Evolutionary conservation across 2,888 invertebrate species (phyloP), one percentile per base, ranked within the genome.

Genomic region (Drosophila rellima): DNA sequence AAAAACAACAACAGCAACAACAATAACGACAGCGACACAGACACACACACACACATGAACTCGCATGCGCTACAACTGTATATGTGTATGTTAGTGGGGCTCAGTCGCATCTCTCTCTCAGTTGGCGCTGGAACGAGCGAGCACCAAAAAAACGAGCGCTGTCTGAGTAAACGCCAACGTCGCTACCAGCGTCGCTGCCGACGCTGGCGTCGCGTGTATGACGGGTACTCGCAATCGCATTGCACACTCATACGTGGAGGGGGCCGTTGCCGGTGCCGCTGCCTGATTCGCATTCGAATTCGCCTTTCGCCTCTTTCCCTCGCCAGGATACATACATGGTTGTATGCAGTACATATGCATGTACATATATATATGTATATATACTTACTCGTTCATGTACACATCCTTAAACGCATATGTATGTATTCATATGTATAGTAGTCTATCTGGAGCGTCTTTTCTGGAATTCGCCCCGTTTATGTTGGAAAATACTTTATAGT

Each of bases 211-310:
- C 77, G 80, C 83, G 75, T 78, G 61, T 82, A 85, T 83, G 86
- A 86, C 71, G 74, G 81, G 73, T 66, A 73, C 80, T 82, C 80
- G 78, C 82, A 80, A 75, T 82, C 73, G 79, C 79, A 82, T 76
- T 83, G 85, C 83, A 83, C 82, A 74, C 82, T 78, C 83, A 85
- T 85, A 83, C 85, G 83, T 82, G 84, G 59, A 67, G 23, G 42
- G 69, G 42, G 40, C 47, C 57, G 60, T 33, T 68, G 59, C 65
- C 23, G 45, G 69, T 47, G 40, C 47, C 57, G 60, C 33, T 70
- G 84, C 80, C 83, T 83, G 85, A 85, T 86, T 84, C 86, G 82
- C 68, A 71, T 72, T 72, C 69, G 64, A 31, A 39, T 60, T 60
- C 55, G 62, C 10, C 10, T 61, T 51, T 44, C 20, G 61, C 23